phyloP scores from a whole-genome alignment of 2,113 vertebrate species.

The Turnix velox region DNA sequence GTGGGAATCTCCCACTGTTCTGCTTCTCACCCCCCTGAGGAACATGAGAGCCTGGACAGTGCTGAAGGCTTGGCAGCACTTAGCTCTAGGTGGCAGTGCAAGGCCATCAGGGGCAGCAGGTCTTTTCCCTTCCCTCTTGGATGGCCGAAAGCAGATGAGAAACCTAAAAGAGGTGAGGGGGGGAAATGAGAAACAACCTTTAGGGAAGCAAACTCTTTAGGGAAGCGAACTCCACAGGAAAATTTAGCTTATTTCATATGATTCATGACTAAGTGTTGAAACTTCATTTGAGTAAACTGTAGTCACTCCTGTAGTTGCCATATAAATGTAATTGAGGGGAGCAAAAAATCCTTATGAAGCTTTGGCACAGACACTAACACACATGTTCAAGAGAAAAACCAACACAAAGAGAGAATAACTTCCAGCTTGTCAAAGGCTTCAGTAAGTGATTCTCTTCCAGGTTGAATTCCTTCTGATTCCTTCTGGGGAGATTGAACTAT shows the following conservation, averaged over 20 bases:
- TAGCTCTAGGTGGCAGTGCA: constrained; percentile 13
- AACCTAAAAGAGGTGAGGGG: neutral
- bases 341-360: neutral
- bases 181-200: too few relatives aligned
- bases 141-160: rapidly evolving
- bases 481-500: neutral
- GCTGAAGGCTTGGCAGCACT: neutral
- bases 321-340: neutral
- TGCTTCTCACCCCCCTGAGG: neutral
- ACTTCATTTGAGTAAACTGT: neutral
- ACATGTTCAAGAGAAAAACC: neutral
- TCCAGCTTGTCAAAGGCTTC: neutral
- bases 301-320: neutral
- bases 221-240: neutral
- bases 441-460: neutral
- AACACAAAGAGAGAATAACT: neutral
- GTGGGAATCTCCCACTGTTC: too few relatives aligned
- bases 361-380: neutral
- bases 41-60: neutral
- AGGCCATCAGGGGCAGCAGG: constrained; percentile 13
- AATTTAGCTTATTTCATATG: neutral
- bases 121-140: neutral
- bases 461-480: neutral
- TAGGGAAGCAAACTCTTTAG: neutral
- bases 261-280: neutral